phyloP scores from a whole-genome alignment of 2,797 vertebrate species.

The Gambelia wislizenii region DNA sequence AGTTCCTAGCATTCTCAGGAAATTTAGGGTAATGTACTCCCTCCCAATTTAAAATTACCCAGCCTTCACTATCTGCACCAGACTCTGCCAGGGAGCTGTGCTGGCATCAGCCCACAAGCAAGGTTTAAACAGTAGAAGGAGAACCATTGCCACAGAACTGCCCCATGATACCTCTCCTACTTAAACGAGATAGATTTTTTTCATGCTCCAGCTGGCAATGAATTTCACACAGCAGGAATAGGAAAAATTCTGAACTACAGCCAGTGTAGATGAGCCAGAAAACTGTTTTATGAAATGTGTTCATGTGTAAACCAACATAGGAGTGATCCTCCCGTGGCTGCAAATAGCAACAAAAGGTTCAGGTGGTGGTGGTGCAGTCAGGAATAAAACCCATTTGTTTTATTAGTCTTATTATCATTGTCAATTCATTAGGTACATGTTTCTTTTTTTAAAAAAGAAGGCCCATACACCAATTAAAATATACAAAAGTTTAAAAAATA shows the following conservation, averaged over 20 bases:
- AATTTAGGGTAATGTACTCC: not conserved
- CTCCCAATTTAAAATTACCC: not conserved
- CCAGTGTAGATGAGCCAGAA: slow-evolving; percentile 13
- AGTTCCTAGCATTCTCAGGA: not conserved
- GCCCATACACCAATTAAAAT: not conserved
- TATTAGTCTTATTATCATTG: not conserved
- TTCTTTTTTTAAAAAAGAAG: not conserved
- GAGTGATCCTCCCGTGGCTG: not conserved
- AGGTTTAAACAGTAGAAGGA: not conserved
- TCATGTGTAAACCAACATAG: not conserved
- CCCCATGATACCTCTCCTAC: slow-evolving; percentile 10
- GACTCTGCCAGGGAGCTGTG: not conserved
- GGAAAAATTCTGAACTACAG: slow-evolving; percentile 11
- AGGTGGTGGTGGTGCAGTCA: not conserved
- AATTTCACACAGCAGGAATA: slow-evolving; percentile 33
- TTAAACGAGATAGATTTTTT: slow-evolving; percentile 36
- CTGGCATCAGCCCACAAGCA: not conserved
- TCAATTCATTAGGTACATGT: not conserved
- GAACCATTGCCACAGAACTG: not conserved
- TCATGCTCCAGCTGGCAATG: slow-evolving; percentile 6
- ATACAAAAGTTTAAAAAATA: not conserved
- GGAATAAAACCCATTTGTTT: slow-evolving; percentile 17
- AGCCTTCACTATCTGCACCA: not conserved
- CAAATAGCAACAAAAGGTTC: not conserved
- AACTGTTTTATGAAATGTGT: slow-evolving; percentile 21